Conservation (phyloP, 2,888 invertebrate species). For the Drosophila anomelani region DNA sequence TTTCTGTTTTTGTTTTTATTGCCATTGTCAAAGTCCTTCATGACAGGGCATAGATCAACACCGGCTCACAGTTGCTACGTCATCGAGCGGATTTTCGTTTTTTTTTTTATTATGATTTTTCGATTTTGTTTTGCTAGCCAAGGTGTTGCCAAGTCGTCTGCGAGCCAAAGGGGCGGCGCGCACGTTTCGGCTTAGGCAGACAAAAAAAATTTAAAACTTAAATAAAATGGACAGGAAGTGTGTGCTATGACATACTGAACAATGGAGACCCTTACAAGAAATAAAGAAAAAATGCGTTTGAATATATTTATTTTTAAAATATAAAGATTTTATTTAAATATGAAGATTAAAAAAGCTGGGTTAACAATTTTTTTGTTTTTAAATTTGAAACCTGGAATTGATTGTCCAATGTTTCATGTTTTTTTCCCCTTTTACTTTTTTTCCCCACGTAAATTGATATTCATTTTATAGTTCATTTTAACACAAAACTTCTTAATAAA, state of each 20-base stretch:
- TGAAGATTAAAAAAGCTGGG: too few species aligned
- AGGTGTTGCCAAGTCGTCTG: constrained; percentile 73
- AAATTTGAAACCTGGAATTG: too few species aligned
- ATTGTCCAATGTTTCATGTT: too few species aligned
- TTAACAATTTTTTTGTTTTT: too few species aligned
- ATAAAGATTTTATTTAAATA: too few species aligned
- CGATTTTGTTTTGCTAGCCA: constrained; percentile 50
- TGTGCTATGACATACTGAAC: background rate
- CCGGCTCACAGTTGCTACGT: constrained; percentile 60
- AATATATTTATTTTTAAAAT: background rate
- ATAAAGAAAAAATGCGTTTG: background rate
- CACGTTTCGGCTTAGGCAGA: constrained; percentile 38
- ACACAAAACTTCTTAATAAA: too few species aligned
- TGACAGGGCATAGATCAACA: constrained; percentile 41
- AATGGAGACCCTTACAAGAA: constrained; percentile 36
- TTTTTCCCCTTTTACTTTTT: too few species aligned
- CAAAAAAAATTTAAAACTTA: constrained; percentile 35
- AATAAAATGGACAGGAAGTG: constrained; percentile 5
- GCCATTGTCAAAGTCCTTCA: constrained; percentile 52
- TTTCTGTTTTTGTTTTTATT: constrained; percentile 8
- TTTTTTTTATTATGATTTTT: constrained; percentile 31
- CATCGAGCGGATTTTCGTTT: constrained; percentile 42
- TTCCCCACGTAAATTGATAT: too few species aligned
- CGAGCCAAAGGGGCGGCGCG: constrained; percentile 27
- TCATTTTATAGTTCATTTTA: too few species aligned